Percentiles rank a stretch among this genome's conserved stretches.
phyloP scores from a whole-genome alignment of 1,140 invertebrate genomes.

The Bemisia tabaci region DNA sequence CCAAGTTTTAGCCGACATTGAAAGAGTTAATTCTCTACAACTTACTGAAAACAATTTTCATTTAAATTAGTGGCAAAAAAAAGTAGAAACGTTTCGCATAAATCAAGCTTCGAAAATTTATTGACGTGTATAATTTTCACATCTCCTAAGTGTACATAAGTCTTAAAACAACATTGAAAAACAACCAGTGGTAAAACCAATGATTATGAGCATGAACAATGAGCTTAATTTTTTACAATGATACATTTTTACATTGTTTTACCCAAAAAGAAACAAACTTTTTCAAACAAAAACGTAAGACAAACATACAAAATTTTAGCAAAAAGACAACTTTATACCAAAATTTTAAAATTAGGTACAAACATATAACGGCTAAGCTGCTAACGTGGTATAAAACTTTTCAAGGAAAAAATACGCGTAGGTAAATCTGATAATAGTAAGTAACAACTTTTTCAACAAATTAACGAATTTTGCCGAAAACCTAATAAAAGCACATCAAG shows the following conservation, averaged over 20 bases:
- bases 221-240: neutral
- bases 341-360: neutral
- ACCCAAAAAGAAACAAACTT: too few species aligned
- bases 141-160: neutral
- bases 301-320: neutral
- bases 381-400: neutral
- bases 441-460: neutral
- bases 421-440: neutral
- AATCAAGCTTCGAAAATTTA: too few species aligned
- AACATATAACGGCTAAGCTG: neutral
- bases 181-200: neutral
- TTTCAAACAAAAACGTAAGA: neutral
- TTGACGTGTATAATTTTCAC: neutral
- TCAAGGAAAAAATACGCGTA: neutral
- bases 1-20: too few species aligned
- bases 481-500: neutral
- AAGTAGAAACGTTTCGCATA: too few species aligned
- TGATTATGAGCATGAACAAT: neutral
- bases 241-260: neutral
- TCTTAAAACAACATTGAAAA: neutral
- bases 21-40: too few species aligned
- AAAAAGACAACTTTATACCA: neutral
- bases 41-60: too few species aligned
- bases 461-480: neutral
- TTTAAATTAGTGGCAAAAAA: too few species aligned